These are phyloP conservation scores for Dendropsophus ebraccatus DNA, from an alignment of 2,113 vertebrate genomes.

Conservation along the genomic window DNA sequence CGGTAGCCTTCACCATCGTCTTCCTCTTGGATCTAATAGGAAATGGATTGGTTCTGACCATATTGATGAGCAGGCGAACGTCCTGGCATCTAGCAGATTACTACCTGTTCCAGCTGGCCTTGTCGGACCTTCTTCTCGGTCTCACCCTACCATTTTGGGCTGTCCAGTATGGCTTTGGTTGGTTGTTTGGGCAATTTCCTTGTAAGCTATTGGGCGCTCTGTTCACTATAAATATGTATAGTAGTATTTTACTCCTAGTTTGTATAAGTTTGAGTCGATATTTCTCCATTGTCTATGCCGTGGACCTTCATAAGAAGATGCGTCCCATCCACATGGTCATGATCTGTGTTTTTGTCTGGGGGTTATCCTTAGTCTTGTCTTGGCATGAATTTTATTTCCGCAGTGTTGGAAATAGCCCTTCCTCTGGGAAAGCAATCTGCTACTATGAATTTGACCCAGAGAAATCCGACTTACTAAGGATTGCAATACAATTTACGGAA, in stretches of 20 bases:
- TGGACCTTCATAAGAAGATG: slow-evolving; percentile 67
- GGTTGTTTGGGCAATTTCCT: slow-evolving; percentile 73
- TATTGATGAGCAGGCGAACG: slow-evolving; percentile 68
- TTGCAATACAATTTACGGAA: slow-evolving; percentile 70
- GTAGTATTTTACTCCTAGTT: slow-evolving; percentile 78
- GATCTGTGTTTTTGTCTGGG: slow-evolving; percentile 74
- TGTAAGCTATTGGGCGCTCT: slow-evolving; percentile 78
- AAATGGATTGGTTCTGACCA: slow-evolving; percentile 81
- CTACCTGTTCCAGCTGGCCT: slow-evolving; percentile 86
- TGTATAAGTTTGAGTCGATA: slow-evolving; percentile 84
- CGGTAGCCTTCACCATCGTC: slow-evolving; percentile 70
- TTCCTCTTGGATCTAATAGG: slow-evolving; percentile 76
- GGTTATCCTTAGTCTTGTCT: slow-evolving; percentile 69
- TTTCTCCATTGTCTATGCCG: slow-evolving; percentile 77
- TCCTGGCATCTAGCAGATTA: slow-evolving; percentile 78
- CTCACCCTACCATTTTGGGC: slow-evolving; percentile 83
- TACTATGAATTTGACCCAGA: slow-evolving; percentile 59
- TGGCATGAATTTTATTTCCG: slow-evolving; percentile 72
- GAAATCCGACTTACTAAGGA: slow-evolving; percentile 66
- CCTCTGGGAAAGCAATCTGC: slow-evolving; percentile 62
- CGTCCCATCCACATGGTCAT: slow-evolving; percentile 73
- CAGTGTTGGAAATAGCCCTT: slow-evolving; percentile 44
- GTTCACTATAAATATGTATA: slow-evolving; percentile 79
- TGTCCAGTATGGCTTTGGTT: slow-evolving; percentile 70
- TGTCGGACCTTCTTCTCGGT: slow-evolving; percentile 84